Evolutionary conservation across 2,797 vertebrate genomes (phyloP), one percentile per base, ranked within the genome.

Genomic region (Falco berigora): DNA sequence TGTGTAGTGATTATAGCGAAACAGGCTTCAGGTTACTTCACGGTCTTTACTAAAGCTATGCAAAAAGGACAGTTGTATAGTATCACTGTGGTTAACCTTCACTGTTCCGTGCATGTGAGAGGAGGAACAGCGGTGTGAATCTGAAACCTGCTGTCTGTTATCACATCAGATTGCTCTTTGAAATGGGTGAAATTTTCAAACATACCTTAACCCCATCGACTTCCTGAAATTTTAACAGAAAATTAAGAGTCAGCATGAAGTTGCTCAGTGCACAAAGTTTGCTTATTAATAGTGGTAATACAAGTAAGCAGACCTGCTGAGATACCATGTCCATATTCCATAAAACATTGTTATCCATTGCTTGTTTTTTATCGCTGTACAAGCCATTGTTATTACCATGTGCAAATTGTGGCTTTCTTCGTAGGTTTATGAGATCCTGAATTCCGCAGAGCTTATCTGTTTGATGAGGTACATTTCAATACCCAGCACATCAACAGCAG

Each of bases 381-480:
- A 44, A 78, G 32, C 69, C 49, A 21, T 55, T 61, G 46, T 64
- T 59, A 20, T n/a, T 80, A 76, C 64, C 32, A 4, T 66, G 30
- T 63, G 50, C 17, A 5, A 93, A 55, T 83, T 89, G 47, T 92
- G 76, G 16, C 92, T 80, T 95, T 80, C 80, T 90, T 96, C 90
- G 63, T 80, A 99, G 99, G 98, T 99, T 92, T 99, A 99, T 97
- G 98, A 99, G 34, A 96, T 98, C 91, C 97, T 99, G 97, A 99
- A 98, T 86, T 99, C 99, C 8, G 99, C 98, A 25, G 98, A 99
- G 71, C 98, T 99, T 85, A 92, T 99, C 94, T 99, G 99, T 96
- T 98, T 99, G 86, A 98, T 98, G 98, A 98, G 98, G 93, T 98
- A 98, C 82, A 78, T 98, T 92, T 94, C 95, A 28, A 95, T 99